Conservation (phyloP, 2,113 vertebrate species). For the Nothocercus julius region DNA sequence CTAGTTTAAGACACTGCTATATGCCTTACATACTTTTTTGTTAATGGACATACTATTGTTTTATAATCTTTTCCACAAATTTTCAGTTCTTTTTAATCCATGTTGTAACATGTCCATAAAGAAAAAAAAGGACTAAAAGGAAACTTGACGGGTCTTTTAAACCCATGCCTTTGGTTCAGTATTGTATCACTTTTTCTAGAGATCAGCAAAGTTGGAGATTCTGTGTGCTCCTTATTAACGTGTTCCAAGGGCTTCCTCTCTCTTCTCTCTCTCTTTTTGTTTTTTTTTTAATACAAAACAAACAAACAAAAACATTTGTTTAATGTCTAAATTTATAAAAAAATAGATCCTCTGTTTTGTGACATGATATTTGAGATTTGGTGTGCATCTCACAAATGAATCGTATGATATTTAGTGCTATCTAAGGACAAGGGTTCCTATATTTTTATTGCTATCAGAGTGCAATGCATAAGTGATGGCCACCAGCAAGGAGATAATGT, state of each 20-base stretch:
- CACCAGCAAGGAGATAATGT: not conserved
- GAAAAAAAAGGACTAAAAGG: not conserved
- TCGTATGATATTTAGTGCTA: not conserved
- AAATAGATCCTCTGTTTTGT: not conserved
- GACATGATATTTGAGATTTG: not conserved
- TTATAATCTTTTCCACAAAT: not conserved
- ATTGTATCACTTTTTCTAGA: not conserved
- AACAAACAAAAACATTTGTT: not conserved
- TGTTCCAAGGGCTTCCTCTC: rapidly evolving
- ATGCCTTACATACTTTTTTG: not conserved
- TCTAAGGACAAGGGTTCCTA: not conserved
- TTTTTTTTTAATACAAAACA: not conserved
- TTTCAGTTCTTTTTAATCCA: not conserved
- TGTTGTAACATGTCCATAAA: not conserved
- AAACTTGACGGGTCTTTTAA: not conserved
- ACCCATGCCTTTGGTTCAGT: not conserved
- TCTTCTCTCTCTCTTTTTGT: not conserved
- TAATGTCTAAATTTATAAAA: not conserved
- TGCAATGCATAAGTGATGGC: not conserved
- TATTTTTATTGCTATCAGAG: not conserved
- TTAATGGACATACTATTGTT: not conserved
- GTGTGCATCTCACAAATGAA: not conserved
- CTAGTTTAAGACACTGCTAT: not conserved
- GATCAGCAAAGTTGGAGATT: not conserved
- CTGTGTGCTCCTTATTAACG: not conserved